Evolutionary conservation across 2,888 invertebrate species (phyloP).

Genomic region (Lasioglossum morio): DNA sequence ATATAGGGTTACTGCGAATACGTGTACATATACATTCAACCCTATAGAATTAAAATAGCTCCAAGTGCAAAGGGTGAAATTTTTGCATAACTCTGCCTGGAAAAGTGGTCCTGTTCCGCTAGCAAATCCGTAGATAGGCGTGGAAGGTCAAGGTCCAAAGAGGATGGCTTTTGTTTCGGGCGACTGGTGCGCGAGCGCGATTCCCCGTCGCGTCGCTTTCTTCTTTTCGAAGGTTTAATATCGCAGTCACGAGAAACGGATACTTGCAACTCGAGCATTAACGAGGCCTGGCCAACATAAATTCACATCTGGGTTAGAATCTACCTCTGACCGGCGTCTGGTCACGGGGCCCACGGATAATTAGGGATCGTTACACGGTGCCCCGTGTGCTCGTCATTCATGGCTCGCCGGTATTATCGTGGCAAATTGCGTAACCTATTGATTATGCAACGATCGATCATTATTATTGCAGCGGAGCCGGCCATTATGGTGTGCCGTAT

Average conservation of each 20-base stretch:
- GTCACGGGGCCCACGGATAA: conserved; percentile 57
- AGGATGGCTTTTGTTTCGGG: background rate
- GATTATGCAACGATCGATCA: conserved; percentile 69
- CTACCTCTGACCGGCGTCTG: conserved; percentile 43
- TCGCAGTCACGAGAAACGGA: conserved; percentile 26
- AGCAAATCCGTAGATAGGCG: too few species aligned
- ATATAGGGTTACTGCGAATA: too few species aligned
- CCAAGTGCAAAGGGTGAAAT: too few species aligned
- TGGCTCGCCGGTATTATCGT: conserved; percentile 59
- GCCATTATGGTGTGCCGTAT: conserved; percentile 47
- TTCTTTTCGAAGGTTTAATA: conserved; percentile 15
- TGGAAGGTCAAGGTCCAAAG: conserved; percentile 15
- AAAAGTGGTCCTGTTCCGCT: too few species aligned
- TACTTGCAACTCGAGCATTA: conserved; percentile 48
- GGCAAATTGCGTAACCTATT: conserved; percentile 69
- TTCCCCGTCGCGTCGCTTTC: background rate
- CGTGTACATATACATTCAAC: too few species aligned
- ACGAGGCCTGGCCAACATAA: conserved; percentile 58
- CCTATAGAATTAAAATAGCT: too few species aligned
- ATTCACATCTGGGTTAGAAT: conserved; percentile 57
- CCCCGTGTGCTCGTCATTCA: conserved; percentile 69
- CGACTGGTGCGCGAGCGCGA: background rate
- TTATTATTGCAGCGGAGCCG: conserved; percentile 57
- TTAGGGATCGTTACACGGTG: conserved; percentile 68
- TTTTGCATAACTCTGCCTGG: too few species aligned